Evolutionary conservation across 2,888 invertebrate species (phyloP).

Genomic region (Cordilura impudica): DNA sequence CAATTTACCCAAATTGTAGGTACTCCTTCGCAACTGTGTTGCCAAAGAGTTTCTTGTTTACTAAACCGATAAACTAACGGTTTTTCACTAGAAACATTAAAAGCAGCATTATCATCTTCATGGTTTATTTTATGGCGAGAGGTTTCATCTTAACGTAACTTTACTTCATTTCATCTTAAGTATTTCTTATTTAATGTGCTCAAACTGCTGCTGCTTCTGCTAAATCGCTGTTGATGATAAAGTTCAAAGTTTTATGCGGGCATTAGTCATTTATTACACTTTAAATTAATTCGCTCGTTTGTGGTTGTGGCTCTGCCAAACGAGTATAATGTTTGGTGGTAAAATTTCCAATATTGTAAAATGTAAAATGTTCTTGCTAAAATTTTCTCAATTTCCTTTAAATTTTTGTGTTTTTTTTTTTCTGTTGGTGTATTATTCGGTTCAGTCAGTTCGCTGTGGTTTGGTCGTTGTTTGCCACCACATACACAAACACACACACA

Average conservation of each 20-base stretch:
- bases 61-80: slow-evolving; percentile 18
- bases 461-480: slow-evolving; percentile 1
- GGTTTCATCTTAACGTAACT: background rate
- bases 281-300: slow-evolving; percentile 66
- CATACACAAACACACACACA: background rate
- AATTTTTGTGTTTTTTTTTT: background rate
- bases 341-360: background rate
- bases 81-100: slow-evolving; percentile 26
- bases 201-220: slow-evolving; percentile 47
- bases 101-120: slow-evolving; percentile 30
- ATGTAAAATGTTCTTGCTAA: slow-evolving; percentile 1
- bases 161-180: background rate
- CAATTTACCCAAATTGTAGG: slow-evolving; percentile 17
- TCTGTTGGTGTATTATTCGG: background rate
- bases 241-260: slow-evolving; percentile 63
- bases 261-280: slow-evolving; percentile 66
- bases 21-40: background rate
- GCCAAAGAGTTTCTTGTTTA: background rate
- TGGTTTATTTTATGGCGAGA: slow-evolving; percentile 1
- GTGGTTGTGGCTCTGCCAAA: slow-evolving; percentile 48
- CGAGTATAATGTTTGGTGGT: background rate
- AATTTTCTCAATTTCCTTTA: background rate
- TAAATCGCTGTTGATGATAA: slow-evolving; percentile 64
- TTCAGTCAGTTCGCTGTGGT: background rate
- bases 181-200: slow-evolving; percentile 24